phyloP scores from a whole-genome alignment of 2,797 vertebrate genomes.

The Acrossocheilus wenchowensis region DNA sequence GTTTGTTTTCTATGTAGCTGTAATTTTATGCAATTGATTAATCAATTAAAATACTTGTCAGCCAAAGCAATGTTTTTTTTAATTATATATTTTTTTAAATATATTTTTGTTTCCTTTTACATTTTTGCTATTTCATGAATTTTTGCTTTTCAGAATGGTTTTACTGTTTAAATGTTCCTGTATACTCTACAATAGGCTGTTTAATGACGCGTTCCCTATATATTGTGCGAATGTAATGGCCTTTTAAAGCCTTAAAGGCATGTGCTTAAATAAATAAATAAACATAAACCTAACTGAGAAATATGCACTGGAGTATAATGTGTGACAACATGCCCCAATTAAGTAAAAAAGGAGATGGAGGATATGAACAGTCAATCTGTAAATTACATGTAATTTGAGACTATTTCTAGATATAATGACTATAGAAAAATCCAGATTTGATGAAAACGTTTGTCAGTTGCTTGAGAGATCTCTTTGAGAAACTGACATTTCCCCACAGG shows the following conservation, averaged over 20 bases:
- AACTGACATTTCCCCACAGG: conserved; percentile 2
- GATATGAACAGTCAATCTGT: not conserved
- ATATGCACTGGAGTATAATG: not conserved
- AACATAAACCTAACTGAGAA: not conserved
- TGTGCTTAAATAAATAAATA: not conserved
- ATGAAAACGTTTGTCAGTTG: not conserved
- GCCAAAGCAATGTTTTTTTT: not conserved
- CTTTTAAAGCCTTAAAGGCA: not conserved
- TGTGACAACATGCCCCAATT: not conserved
- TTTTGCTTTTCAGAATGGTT: not conserved
- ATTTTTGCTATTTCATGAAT: not conserved
- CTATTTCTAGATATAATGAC: not conserved
- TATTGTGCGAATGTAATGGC: not conserved
- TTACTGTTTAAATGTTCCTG: not conserved
- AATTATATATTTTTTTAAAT: no score
- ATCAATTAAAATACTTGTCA: no score
- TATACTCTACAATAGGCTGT: not conserved
- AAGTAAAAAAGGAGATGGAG: not conserved
- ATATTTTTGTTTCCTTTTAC: no score
- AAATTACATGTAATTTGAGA: not conserved
- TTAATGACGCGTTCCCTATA: not conserved
- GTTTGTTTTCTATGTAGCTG: no score
- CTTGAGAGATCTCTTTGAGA: conserved; percentile 1
- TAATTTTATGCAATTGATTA: no score
- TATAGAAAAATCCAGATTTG: not conserved